Conservation (phyloP, 2,797 vertebrate species). For the Chelidonichthys spinosus region DNA sequence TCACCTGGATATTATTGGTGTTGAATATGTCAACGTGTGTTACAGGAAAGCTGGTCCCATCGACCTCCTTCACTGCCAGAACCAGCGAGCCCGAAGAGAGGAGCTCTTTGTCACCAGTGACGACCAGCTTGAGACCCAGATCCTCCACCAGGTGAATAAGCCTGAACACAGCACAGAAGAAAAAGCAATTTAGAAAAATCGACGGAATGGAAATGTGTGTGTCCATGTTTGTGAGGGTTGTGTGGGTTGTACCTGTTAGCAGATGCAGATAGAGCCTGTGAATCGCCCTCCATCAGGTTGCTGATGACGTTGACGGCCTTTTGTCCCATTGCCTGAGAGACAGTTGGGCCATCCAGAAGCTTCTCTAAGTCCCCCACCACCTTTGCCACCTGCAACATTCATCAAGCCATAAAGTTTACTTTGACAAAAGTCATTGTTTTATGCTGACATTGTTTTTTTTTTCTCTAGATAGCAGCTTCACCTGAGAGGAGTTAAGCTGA, state of each 20-base stretch:
- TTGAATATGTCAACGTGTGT: constrained; percentile 85
- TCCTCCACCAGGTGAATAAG: constrained; percentile 88
- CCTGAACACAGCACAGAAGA: constrained; percentile 73
- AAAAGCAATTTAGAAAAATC: background rate
- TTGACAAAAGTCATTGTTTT: background rate
- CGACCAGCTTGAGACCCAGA: constrained; percentile 87
- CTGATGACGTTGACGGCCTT: constrained; percentile 83
- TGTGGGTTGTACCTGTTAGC: constrained; percentile 84
- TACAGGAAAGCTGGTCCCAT: constrained; percentile 81
- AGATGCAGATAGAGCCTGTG: constrained; percentile 74
- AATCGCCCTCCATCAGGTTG: constrained; percentile 82
- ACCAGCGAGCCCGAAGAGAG: constrained; percentile 85
- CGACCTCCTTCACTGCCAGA: constrained; percentile 85
- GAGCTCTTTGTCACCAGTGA: constrained; percentile 71
- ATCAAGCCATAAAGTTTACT: background rate
- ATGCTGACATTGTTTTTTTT: too few relatives aligned
- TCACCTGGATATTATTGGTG: constrained; percentile 87
- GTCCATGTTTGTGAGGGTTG: background rate
- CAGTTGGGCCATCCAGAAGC: constrained; percentile 59
- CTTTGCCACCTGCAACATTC: constrained; percentile 62
- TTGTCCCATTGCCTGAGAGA: constrained; percentile 72
- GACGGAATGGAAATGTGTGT: background rate
- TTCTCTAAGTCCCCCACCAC: constrained; percentile 68
- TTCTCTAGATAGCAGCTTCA: constrained; percentile 19
- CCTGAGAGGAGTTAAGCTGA: constrained; percentile 73